Evolutionary conservation across 2,113 vertebrate genomes (phyloP).

Genomic region (Anolis carolinensis): DNA sequence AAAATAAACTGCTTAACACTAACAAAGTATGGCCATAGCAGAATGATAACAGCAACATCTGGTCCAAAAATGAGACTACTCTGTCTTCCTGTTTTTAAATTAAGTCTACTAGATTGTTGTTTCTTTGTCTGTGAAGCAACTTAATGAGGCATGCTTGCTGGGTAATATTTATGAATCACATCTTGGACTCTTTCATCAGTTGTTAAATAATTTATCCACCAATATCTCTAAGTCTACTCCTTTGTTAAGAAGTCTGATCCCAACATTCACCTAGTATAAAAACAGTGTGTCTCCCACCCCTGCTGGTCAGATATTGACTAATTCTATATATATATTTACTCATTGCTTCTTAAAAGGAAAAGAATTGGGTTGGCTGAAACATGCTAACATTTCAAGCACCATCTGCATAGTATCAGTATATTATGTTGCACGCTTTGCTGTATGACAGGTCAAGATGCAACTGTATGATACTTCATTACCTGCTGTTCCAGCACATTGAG

Average conservation of each 20-base stretch:
- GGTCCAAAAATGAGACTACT: conserved; percentile 10
- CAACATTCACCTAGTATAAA: conserved; percentile 2
- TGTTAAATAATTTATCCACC: conserved; percentile 20
- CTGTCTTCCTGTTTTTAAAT: conserved; percentile 18
- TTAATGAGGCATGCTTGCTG: background rate
- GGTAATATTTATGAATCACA: conserved; percentile 9
- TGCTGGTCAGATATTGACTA: conserved; percentile 14
- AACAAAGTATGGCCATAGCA: background rate
- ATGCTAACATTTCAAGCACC: conserved; percentile 22
- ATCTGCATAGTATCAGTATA: background rate
- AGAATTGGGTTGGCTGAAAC: background rate
- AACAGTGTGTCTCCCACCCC: background rate
- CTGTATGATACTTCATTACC: conserved; percentile 57
- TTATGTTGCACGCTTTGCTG: conserved; percentile 21
- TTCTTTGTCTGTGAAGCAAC: background rate
- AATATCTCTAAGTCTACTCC: background rate
- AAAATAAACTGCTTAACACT: conserved; percentile 5
- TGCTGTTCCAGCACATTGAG: conserved; percentile 38
- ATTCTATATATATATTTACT: background rate
- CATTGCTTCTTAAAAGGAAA: background rate
- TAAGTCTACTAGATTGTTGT: background rate
- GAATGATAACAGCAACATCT: fast-evolving
- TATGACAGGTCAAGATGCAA: conserved; percentile 42
- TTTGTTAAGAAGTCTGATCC: conserved; percentile 31
- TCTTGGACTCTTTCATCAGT: background rate